A percentile compares a stretch with the other conserved stretches of the same genome.
phyloP scores from a whole-genome alignment of 2,888 invertebrate genomes.

The Rhorus exstirpatorius region DNA sequence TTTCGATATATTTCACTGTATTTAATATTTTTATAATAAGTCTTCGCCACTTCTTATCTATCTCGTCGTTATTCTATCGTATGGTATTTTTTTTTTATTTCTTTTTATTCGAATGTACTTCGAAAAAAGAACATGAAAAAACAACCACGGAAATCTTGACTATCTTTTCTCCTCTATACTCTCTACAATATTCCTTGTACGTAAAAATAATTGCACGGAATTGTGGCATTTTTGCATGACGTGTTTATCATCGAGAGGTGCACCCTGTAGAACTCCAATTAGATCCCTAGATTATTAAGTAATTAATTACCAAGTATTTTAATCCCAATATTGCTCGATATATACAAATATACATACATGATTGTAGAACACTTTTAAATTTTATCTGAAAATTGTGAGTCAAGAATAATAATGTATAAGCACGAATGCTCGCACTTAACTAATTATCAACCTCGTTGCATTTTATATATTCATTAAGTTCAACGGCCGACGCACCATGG shows the following conservation, averaged over 20 bases:
- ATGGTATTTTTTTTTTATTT: constrained; percentile 1
- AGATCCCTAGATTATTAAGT: constrained; percentile 30
- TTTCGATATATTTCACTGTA: constrained; percentile 45
- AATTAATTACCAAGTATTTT: constrained; percentile 28
- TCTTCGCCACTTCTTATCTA: constrained; percentile 41
- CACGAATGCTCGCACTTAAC: constrained; percentile 47
- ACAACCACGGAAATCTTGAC: constrained; percentile 30
- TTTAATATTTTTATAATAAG: constrained; percentile 26
- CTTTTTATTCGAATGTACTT: constrained; percentile 41
- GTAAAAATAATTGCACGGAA: constrained; percentile 57
- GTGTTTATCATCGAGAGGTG: constrained; percentile 34
- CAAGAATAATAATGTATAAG: constrained; percentile 35
- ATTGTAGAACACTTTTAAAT: constrained; percentile 24
- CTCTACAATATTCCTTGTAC: constrained; percentile 28
- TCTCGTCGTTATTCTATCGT: constrained; percentile 20
- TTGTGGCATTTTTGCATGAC: constrained; percentile 60
- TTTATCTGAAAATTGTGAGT: neutral
- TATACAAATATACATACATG: neutral
- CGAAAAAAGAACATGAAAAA: constrained; percentile 9
- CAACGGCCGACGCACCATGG: constrained; percentile 14
- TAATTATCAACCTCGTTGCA: constrained; percentile 33
- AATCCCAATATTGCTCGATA: constrained; percentile 22
- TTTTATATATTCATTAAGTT: constrained; percentile 6
- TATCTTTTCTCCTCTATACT: constrained; percentile 44
- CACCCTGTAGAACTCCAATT: constrained; percentile 51